Base-by-base conservation (phyloP, 2,113 vertebrate genomes). In the Hippocampus abdominalis region DNA sequence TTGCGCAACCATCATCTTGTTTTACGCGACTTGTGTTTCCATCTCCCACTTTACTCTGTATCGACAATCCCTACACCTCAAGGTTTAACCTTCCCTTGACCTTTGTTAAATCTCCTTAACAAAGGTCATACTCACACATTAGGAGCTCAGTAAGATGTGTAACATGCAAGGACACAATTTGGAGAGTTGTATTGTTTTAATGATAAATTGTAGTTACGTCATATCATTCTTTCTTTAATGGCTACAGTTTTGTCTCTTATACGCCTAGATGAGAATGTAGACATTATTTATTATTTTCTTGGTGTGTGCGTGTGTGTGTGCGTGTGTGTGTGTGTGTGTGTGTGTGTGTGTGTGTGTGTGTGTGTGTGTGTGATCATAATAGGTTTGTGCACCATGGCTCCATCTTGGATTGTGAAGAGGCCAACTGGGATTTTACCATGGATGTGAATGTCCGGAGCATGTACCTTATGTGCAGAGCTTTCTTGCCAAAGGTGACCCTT, bases 381-480 rank as follows among this genome's bases (percentile, higher is more conserved):
- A 98, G 95, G 53, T 97, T 96, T 83, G 96, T 99, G 49, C 96
- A 96, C 81, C 95, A 96, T 0, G 96, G 96, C 68, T 92, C 93
- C 40, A 91, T 99, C 86, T 81, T 99, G 89, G 93, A 98, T 15
- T 98, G 96, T 21, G 92, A 95, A 3, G 96, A 99, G 74, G 86
- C 77, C 0, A 95, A 97, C 87, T 99, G 96, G 97, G 92, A 97
- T 79, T 96, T 97, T 78, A 95, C 94, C 0, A 98, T 98, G 96
- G 94, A 94, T 15, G 81, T 97, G 73, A 99, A 96, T 1, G 83
- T 98, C 68, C 92, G 89, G 65, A 98, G 96, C 94, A 97, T 98
- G 96, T 98, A 94, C 81, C 89, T 97, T 57, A 98, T 97, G 95
- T 95, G 92, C 87, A 96, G 91, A 81, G 91, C 93, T 0, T 98